A percentile compares a stretch with the other conserved stretches of the same genome.
phyloP scores from a whole-genome alignment of 2,888 invertebrate species.

The Conomelus anceps region DNA sequence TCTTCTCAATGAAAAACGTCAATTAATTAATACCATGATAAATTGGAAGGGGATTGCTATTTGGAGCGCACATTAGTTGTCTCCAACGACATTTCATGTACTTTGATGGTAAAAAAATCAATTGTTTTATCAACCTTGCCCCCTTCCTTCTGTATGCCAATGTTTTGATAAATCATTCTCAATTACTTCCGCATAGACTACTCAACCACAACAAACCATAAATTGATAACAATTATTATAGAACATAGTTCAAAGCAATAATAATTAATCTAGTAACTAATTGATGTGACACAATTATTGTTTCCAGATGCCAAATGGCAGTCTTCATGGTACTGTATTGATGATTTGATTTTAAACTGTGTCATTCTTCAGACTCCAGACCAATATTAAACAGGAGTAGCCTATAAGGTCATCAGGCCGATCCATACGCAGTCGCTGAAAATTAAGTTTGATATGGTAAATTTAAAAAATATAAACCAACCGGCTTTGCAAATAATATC shows the following conservation, averaged over 20 bases:
- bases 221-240: background rate
- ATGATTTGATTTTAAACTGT: too few relatives aligned
- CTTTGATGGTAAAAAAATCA: too few relatives aligned
- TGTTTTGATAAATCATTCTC: background rate
- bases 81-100: too few relatives aligned
- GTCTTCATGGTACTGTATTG: too few relatives aligned
- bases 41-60: too few relatives aligned
- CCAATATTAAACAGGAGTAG: background rate
- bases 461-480: too few relatives aligned
- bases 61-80: too few relatives aligned
- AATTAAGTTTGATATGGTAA: too few relatives aligned
- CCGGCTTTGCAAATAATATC: too few relatives aligned
- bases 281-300: background rate
- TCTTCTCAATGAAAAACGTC: too few relatives aligned
- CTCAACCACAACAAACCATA: background rate
- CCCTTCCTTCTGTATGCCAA: background rate
- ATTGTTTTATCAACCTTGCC: background rate
- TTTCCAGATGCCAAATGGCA: background rate
- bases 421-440: too few relatives aligned
- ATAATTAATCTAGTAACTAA: background rate
- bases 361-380: background rate
- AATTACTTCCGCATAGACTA: background rate
- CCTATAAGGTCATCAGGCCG: background rate
- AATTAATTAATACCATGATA: too few relatives aligned
- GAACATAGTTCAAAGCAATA: background rate